Evolutionary conservation across 2,113 vertebrate genomes (phyloP).

Genomic region (Sitta europaea): DNA sequence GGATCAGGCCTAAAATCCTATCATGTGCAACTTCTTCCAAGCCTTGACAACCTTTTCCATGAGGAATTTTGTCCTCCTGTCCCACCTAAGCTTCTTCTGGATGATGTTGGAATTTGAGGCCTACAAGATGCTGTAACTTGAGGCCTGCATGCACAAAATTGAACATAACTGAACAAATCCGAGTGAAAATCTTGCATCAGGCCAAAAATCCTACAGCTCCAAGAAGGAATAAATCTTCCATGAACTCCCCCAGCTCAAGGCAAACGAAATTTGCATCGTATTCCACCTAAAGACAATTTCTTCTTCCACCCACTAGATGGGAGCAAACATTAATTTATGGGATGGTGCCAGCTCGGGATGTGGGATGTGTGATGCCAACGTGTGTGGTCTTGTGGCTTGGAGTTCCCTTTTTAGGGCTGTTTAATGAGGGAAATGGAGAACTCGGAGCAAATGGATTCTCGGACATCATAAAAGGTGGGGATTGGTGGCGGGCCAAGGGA

Average conservation of each 20-base stretch:
- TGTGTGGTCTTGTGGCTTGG: constrained; percentile 59
- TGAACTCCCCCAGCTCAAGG: background rate
- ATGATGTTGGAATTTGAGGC: background rate
- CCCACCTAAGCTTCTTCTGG: background rate
- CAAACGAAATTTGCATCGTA: background rate
- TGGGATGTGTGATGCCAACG: background rate
- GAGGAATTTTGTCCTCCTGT: no score
- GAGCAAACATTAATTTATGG: constrained; percentile 58
- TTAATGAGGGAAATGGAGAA: constrained; percentile 25
- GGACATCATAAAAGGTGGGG: constrained; percentile 4
- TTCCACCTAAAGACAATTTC: background rate
- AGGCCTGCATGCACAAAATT: background rate
- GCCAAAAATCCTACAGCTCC: rapidly evolving
- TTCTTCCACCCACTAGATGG: constrained; percentile 64
- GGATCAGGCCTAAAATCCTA: background rate
- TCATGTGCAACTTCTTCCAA: no score
- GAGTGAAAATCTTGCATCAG: rapidly evolving
- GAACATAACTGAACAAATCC: rapidly evolving
- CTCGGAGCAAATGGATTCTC: constrained; percentile 13
- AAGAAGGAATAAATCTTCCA: background rate
- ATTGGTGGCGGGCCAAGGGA: background rate
- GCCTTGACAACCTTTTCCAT: background rate
- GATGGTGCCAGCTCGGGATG: rapidly evolving
- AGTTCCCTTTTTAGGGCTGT: background rate
- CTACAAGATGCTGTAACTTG: background rate